Percentiles rank a stretch among this genome's conserved stretches.
phyloP scores from a whole-genome alignment of 1,140 invertebrate species.

The Laodelphax striatellus region DNA sequence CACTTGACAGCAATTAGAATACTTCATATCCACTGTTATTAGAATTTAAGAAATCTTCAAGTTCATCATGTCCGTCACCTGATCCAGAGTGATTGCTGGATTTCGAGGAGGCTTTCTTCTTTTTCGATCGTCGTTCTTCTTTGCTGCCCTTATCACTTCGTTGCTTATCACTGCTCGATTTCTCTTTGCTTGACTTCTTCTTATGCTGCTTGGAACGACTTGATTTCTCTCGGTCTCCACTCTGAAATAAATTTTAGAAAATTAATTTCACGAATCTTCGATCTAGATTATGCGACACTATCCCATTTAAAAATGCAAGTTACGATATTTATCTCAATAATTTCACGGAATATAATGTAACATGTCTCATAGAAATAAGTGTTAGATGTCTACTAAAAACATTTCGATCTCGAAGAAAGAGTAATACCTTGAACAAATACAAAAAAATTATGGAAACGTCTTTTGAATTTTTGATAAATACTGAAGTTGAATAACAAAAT shows the following conservation, averaged over 20 bases:
- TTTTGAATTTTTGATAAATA: too few species aligned
- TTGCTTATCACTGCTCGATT: background rate
- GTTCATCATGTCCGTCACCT: slow-evolving; percentile 9
- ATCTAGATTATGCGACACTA: background rate
- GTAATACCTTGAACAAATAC: background rate
- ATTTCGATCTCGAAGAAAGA: background rate
- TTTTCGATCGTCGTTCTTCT: slow-evolving; percentile 18
- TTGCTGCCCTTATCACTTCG: background rate
- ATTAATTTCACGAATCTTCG: background rate
- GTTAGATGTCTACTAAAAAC: background rate
- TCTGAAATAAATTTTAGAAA: background rate
- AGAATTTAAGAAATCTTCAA: slow-evolving; percentile 17
- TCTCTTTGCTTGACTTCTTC: slow-evolving; percentile 16
- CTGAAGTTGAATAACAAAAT: too few species aligned
- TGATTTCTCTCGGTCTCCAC: background rate
- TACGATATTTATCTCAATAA: background rate
- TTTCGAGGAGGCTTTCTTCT: slow-evolving; percentile 17
- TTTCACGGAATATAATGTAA: background rate
- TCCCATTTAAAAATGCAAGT: background rate
- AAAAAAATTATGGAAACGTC: too few species aligned
- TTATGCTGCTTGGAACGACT: slow-evolving; percentile 11
- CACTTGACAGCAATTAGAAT: slow-evolving; percentile 7
- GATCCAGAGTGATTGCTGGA: background rate
- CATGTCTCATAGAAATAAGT: background rate
- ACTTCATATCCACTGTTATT: slow-evolving; percentile 19